A percentile compares a stretch with the other conserved stretches of the same genome.
These are phyloP conservation scores for Xestia c-nigrum DNA, from an alignment of 2,888 invertebrate species.

Conservation along the genomic window DNA sequence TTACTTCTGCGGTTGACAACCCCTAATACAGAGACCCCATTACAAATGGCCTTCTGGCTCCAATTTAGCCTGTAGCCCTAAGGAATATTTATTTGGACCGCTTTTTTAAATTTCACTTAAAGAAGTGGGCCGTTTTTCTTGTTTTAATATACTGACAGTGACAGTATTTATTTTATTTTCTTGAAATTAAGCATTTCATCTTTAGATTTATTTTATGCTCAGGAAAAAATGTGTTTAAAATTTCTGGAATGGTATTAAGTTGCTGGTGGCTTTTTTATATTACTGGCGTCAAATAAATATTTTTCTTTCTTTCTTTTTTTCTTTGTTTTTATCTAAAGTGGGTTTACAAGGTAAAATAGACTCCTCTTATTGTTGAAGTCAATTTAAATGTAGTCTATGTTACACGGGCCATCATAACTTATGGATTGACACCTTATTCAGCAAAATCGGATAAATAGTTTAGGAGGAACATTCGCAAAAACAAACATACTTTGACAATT, in stretches of 20 bases:
- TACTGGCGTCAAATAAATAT: too few relatives aligned
- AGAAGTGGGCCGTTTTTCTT: neutral
- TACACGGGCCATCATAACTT: too few relatives aligned
- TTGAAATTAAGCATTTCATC: neutral
- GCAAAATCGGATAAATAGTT: too few relatives aligned
- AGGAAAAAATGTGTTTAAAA: neutral
- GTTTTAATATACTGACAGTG: slow-evolving; percentile 7
- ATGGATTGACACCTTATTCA: too few relatives aligned
- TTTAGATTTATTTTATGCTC: neutral
- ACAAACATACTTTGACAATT: too few relatives aligned
- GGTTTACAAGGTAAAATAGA: too few relatives aligned
- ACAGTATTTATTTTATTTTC: neutral
- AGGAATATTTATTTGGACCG: slow-evolving; percentile 18
- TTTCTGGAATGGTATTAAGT: neutral
- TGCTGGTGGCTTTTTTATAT: too few relatives aligned
- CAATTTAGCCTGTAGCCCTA: slow-evolving; percentile 12
- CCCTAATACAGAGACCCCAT: slow-evolving; percentile 12
- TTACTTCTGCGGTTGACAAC: slow-evolving; percentile 40
- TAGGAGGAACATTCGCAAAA: too few relatives aligned
- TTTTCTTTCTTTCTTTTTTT: too few relatives aligned
- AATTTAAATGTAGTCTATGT: too few relatives aligned
- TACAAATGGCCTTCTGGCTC: slow-evolving; percentile 18
- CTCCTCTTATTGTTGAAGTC: too few relatives aligned
- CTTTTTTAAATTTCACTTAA: slow-evolving; percentile 17
- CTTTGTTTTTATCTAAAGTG: too few relatives aligned